These are phyloP conservation scores for Meles meles DNA, from an alignment of 2,113 vertebrate species.

Conservation along the genomic window DNA sequence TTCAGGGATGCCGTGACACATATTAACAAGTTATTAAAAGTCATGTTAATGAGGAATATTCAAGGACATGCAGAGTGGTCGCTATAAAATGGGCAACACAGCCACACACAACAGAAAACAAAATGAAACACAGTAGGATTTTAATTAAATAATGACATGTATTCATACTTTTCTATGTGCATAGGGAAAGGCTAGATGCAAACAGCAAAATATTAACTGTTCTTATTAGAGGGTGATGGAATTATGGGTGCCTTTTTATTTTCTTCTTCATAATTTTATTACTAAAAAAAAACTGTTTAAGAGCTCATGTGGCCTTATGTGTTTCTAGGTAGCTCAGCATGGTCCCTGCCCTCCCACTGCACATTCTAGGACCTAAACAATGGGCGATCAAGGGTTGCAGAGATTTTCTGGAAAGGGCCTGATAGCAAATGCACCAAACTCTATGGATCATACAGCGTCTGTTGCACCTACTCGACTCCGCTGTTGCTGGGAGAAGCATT, in stretches of 20 bases:
- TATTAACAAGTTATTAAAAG: neutral
- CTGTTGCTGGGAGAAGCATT: neutral
- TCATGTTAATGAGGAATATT: neutral
- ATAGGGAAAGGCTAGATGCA: neutral
- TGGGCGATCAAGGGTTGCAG: too few species aligned
- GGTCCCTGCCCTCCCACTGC: rapidly evolving
- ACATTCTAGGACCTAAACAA: neutral
- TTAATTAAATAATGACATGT: neutral
- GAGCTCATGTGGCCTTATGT: neutral
- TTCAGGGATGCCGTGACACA: neutral
- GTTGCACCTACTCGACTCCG: neutral
- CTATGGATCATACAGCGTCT: rapidly evolving
- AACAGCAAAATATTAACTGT: neutral
- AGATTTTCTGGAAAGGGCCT: neutral
- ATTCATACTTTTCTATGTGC: neutral
- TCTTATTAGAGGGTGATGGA: neutral
- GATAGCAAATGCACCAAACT: neutral
- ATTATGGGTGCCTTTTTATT: neutral
- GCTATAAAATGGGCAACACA: neutral
- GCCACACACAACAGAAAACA: neutral
- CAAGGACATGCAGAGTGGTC: neutral
- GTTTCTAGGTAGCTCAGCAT: neutral
- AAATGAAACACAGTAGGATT: neutral
- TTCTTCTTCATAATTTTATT: neutral
- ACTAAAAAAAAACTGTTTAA: neutral